These are phyloP conservation scores for Drosophila multiciliata DNA, from an alignment of 2,888 invertebrate species.

Conservation along the genomic window DNA sequence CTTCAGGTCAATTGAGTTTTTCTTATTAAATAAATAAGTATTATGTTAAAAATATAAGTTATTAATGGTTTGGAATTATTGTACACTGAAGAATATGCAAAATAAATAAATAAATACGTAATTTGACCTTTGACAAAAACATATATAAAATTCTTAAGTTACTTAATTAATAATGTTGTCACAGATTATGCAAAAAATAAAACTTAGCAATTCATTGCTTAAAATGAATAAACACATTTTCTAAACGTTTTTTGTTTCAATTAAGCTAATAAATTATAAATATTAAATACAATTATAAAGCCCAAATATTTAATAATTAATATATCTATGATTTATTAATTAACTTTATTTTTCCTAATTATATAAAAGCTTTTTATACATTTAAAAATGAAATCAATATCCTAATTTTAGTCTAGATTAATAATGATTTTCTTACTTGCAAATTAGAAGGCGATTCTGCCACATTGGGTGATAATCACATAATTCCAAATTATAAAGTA, in stretches of 20 bases:
- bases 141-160: neutral
- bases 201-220: neutral
- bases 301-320: neutral
- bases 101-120: neutral
- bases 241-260: neutral
- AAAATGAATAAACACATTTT: neutral
- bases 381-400: neutral
- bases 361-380: neutral
- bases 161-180: neutral
- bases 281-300: neutral
- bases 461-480: constrained; percentile 12
- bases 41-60: neutral
- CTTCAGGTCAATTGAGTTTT: neutral
- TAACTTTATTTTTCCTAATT: neutral
- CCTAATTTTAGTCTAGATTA: neutral
- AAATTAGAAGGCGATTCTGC: neutral
- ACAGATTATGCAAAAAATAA: neutral
- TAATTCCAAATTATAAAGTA: constrained; percentile 17
- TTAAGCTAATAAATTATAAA: neutral
- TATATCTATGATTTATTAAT: neutral
- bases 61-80: neutral
- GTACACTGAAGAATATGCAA: neutral
- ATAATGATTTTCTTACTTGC: too few relatives aligned
- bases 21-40: neutral
- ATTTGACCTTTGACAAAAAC: neutral